These are phyloP conservation scores for Loripinus fragilis DNA, from an alignment of 2,888 invertebrate genomes.

Conservation along the genomic window DNA sequence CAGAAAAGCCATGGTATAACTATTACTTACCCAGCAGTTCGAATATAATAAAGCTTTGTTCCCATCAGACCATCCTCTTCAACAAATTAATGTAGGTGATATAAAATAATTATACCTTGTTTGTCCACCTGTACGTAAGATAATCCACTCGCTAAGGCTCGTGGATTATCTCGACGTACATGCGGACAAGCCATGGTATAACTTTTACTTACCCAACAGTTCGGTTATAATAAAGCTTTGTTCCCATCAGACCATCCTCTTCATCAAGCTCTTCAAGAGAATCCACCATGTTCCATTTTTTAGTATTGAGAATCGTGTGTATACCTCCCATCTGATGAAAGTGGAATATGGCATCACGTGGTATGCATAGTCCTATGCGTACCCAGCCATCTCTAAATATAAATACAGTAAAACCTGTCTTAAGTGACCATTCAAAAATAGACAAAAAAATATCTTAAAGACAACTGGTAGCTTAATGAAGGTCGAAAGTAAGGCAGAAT, in stretches of 20 bases:
- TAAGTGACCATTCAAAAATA: no score
- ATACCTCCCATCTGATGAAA: background rate
- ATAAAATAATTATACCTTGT: no score
- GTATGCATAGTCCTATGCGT: background rate
- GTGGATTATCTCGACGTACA: no score
- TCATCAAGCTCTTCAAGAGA: background rate
- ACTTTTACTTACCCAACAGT: background rate
- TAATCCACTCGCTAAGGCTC: no score
- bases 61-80: background rate
- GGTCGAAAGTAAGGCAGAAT: no score
- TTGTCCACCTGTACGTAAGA: no score
- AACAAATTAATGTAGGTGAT: no score
- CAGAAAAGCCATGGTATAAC: no score
- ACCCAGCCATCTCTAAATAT: constrained; percentile 11
- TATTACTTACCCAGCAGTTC: background rate
- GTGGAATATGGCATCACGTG: background rate
- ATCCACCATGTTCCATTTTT: background rate
- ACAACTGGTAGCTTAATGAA: no score
- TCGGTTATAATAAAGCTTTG: background rate
- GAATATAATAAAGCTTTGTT: background rate
- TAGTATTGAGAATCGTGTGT: background rate
- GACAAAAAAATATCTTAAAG: no score
- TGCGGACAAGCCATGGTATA: no score
- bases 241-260: background rate
- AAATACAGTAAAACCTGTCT: no score